A percentile compares a stretch with the other conserved stretches of the same genome.
phyloP scores from a whole-genome alignment of 2,797 vertebrate genomes.

The Rhinoraja longicauda region DNA sequence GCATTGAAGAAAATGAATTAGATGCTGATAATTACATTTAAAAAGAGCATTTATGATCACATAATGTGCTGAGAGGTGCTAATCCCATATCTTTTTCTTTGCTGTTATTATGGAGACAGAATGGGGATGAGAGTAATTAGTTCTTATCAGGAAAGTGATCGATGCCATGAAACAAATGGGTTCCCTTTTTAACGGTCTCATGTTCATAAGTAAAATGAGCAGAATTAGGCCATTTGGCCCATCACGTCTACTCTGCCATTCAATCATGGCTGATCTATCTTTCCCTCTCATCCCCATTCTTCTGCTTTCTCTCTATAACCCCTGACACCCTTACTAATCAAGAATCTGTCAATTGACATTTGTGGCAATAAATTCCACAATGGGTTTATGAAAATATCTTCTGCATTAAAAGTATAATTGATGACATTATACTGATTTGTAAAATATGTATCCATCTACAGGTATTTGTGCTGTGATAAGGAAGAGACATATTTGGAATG shows the following conservation, averaged over 20 bases:
- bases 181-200: neutral
- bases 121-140: neutral
- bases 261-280: no score
- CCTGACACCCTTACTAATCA: no score
- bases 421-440: neutral
- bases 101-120: neutral
- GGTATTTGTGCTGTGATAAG: constrained; percentile 85
- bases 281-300: no score
- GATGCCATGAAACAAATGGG: neutral
- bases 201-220: no score
- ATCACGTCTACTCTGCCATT: no score
- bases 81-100: neutral
- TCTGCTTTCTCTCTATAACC: no score
- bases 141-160: no score
- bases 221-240: no score
- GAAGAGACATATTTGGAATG: constrained; percentile 74
- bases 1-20: neutral
- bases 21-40: neutral
- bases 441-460: constrained; percentile 49
- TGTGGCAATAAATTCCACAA: no score
- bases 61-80: neutral
- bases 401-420: neutral
- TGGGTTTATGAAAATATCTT: neutral
- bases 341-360: no score
- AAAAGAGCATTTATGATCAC: neutral